These are phyloP conservation scores for Sinodicranocentrus sp. DNA, from an alignment of 2,888 invertebrate species.

Conservation along the genomic window DNA sequence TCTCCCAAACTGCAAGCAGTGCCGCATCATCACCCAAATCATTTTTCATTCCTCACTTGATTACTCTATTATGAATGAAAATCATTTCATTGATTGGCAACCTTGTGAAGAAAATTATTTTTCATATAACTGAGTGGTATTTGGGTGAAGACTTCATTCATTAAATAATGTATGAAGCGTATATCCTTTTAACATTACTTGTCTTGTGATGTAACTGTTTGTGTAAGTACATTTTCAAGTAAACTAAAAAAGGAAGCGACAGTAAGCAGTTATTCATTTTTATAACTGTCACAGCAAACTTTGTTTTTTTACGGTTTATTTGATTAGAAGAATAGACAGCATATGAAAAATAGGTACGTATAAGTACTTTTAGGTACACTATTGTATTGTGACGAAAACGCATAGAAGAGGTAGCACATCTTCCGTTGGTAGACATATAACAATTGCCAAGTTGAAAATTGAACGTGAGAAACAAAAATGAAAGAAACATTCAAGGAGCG, in stretches of 20 bases:
- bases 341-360: not conserved
- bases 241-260: not conserved
- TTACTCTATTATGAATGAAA: not conserved
- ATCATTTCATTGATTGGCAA: not conserved
- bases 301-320: not conserved
- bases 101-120: not conserved
- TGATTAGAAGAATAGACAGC: not conserved
- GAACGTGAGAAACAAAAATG: conserved; percentile 3
- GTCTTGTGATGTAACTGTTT: too few relatives aligned
- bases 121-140: not conserved
- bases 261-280: not conserved
- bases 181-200: too few relatives aligned
- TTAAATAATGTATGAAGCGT: not conserved
- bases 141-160: not conserved
- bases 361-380: not conserved
- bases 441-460: not conserved
- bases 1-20: not conserved
- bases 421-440: not conserved
- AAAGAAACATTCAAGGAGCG: not conserved
- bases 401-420: not conserved
- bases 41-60: not conserved
- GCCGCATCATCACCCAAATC: not conserved
- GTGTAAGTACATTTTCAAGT: not conserved
- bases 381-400: not conserved
- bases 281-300: not conserved